Conservation (phyloP, 2,888 invertebrate genomes). For the Ecdyonurus torrentis region DNA sequence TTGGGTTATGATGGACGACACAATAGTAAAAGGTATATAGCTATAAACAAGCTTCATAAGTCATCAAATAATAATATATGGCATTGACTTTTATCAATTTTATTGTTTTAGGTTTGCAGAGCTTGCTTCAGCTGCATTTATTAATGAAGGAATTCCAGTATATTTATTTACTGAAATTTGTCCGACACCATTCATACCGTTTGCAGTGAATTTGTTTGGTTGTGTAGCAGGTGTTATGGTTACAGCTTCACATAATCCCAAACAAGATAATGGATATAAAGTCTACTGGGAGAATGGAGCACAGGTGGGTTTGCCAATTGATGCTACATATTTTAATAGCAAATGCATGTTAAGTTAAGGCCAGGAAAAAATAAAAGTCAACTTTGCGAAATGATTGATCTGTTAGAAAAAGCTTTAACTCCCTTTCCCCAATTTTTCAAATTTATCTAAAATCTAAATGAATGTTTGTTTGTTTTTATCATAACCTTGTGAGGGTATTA, state of each 20-base stretch:
- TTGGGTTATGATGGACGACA: slow-evolving; percentile 87
- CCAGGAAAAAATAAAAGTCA: not conserved
- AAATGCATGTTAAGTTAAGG: not conserved
- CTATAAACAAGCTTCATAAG: not conserved
- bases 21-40: slow-evolving; percentile 62
- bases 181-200: slow-evolving; percentile 91
- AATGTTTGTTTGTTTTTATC: no score
- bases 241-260: slow-evolving; percentile 92
- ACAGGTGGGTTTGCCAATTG: slow-evolving; percentile 37
- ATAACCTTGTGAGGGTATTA: no score
- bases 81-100: not conserved
- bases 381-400: not conserved
- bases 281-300: slow-evolving; percentile 92
- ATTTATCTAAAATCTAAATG: no score
- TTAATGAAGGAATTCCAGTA: slow-evolving; percentile 57
- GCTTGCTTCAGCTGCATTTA: slow-evolving; percentile 68
- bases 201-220: slow-evolving; percentile 51
- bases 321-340: not conserved
- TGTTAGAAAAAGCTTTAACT: slow-evolving; percentile 8
- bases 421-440: no score
- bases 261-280: slow-evolving; percentile 93
- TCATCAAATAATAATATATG: not conserved
- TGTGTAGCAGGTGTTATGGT: slow-evolving; percentile 83
- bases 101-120: slow-evolving; percentile 62
- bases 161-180: slow-evolving; percentile 62